Conservation (phyloP, 1,140 invertebrate species). For the Leptinotarsa defecta region DNA sequence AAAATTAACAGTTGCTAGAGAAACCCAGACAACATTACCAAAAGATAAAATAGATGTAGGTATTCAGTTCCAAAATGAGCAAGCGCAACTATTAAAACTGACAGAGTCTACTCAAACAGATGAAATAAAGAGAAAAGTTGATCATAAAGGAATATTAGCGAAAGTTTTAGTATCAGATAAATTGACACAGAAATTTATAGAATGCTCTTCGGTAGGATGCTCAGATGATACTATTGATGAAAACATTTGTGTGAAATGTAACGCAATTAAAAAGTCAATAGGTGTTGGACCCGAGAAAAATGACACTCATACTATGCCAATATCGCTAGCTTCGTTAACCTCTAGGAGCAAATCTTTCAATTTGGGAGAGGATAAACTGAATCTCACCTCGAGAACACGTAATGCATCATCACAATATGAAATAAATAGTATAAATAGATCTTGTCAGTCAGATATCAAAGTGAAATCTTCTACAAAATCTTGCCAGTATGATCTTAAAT, state of each 20-base stretch:
- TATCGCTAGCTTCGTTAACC: constrained; percentile 49
- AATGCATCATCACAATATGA: constrained; percentile 49
- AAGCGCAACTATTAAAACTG: constrained; percentile 27
- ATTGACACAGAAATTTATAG: constrained; percentile 54
- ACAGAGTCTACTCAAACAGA: constrained; percentile 41
- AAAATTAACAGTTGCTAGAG: constrained; percentile 47
- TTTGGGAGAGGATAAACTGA: constrained; percentile 50
- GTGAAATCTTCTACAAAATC: constrained; percentile 48
- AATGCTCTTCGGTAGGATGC: constrained; percentile 56
- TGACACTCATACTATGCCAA: constrained; percentile 37
- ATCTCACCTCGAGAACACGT: constrained; percentile 41
- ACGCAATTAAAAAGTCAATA: constrained; percentile 54
- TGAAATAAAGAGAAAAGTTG: constrained; percentile 30
- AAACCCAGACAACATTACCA: constrained; percentile 47
- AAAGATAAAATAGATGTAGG: constrained; percentile 50
- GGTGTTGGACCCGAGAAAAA: constrained; percentile 55
- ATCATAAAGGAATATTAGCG: constrained; percentile 56
- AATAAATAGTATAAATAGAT: constrained; percentile 34
- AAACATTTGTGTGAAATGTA: constrained; percentile 61
- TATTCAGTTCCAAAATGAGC: constrained; percentile 41
- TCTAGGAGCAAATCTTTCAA: constrained; percentile 54
- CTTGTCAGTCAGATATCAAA: constrained; percentile 44
- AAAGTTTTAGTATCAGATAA: constrained; percentile 49
- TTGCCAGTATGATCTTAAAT: constrained; percentile 52
- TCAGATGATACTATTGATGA: constrained; percentile 59